phyloP scores from a whole-genome alignment of 37 sponge, comb jelly and placozoan genomes.

The Beroe forskalii region DNA sequence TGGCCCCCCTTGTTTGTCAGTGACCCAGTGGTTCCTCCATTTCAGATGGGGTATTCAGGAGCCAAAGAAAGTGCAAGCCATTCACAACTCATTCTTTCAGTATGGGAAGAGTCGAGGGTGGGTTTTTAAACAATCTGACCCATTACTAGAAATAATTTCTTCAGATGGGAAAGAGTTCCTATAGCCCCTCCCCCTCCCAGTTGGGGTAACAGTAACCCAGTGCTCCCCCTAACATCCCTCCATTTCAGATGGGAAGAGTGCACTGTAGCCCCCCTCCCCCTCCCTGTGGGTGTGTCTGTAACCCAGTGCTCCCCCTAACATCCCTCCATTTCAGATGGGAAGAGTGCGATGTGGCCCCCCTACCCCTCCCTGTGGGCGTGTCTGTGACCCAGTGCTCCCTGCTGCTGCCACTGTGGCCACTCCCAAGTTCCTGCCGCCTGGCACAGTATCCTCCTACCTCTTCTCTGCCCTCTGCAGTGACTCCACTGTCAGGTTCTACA shows the following conservation, averaged over 20 bases:
- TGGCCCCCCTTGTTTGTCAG: not conserved
- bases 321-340: not conserved
- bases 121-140: too few relatives aligned
- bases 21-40: not conserved
- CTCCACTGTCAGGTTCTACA: slow-evolving; percentile 68
- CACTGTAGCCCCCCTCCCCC: too few relatives aligned
- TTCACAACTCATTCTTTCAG: slow-evolving; percentile 12
- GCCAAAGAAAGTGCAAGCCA: not conserved
- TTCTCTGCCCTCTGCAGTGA: slow-evolving; percentile 80
- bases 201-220: too few relatives aligned
- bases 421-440: slow-evolving; percentile 37
- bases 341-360: too few relatives aligned
- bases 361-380: not conserved
- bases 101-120: not conserved
- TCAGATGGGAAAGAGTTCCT: too few relatives aligned
- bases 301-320: too few relatives aligned
- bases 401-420: slow-evolving; percentile 20
- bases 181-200: too few relatives aligned
- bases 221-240: too few relatives aligned
- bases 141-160: too few relatives aligned
- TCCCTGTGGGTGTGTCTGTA: too few relatives aligned
- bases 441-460: slow-evolving; percentile 71
- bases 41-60: not conserved
- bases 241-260: too few relatives aligned
- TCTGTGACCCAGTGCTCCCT: not conserved